Evolutionary conservation across 2,888 invertebrate species (phyloP).

Genomic region (Litoditis marina): DNA sequence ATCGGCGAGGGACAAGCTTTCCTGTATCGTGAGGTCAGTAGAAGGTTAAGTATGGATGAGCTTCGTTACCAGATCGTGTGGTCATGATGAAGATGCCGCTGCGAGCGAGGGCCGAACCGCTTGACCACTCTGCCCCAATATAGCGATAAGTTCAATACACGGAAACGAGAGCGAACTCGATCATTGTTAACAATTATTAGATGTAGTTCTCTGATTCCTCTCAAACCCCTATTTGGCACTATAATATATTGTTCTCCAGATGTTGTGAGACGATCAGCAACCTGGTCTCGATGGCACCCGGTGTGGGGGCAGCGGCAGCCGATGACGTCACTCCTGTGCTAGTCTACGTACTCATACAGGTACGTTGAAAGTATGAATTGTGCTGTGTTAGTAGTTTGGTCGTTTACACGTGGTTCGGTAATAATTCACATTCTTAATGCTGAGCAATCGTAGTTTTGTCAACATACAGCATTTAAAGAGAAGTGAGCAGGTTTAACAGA

Average conservation of each 20-base stretch:
- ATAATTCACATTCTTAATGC: no score
- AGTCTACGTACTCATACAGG: constrained; percentile 82
- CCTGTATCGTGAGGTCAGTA: constrained; percentile 32
- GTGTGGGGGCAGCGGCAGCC: constrained; percentile 69
- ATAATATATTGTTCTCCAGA: constrained; percentile 65
- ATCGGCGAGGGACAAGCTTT: constrained; percentile 41
- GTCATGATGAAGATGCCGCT: neutral
- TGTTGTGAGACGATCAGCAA: constrained; percentile 92
- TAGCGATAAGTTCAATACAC: no score
- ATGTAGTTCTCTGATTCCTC: neutral
- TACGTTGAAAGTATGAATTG: constrained; percentile 8
- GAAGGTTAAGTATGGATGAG: no score
- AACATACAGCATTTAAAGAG: no score
- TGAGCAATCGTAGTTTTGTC: no score
- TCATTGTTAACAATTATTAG: no score
- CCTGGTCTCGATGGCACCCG: constrained; percentile 76
- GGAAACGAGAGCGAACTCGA: no score
- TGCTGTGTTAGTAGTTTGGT: no score
- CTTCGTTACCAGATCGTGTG: neutral
- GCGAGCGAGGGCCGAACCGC: no score
- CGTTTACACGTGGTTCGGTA: no score
- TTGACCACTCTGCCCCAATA: neutral
- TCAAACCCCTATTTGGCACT: neutral
- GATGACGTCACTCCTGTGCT: constrained; percentile 95
- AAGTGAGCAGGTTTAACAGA: no score